Evolutionary conservation across 2,797 vertebrate species (phyloP), one percentile per base, ranked within the genome.

Genomic region (Acrossocheilus wenchowensis): DNA sequence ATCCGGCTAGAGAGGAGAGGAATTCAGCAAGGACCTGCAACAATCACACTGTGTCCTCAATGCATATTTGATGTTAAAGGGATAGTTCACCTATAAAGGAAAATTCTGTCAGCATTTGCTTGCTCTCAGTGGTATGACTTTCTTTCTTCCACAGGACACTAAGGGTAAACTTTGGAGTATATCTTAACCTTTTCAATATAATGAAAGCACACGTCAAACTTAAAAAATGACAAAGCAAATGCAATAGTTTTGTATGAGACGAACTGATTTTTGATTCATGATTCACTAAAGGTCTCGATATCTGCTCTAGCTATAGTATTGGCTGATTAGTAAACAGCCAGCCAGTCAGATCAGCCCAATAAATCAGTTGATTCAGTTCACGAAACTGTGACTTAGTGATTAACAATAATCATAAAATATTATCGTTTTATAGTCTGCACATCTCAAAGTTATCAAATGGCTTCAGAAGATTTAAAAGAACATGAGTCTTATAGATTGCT

Each of bases 41-140:
- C 68, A 64, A 62, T 50, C 50, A 69, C 50, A 78, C 36, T 6
- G 11, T 72, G 52, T 72, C 26, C 60, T 78, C 23, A 77, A 83
- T 57, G 62, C 66, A 85, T 85, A 45, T 80, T 80, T 73, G 30
- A 72, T 73, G 52, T 48, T 62, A 74, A 83, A 83, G 69, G 41
- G n/a, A 48, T 74, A 64, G 34, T 34, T 75, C 52, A 60, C 17
- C 68, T 57, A 52, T 3, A 57, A 43, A 81, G 26, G 15, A 52
- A 39, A 52, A 54, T n/a, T 39, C 52, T 43, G 50, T 83, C 64
- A 23, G 26, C 19, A 23, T 81, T 66, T 36, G 26, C 0, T 50
- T 34, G 36, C 23, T 39, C 12, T 57, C 11, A 26, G 43, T 21
- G 8, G 54, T 19, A 15, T 60, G 78, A 68, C 17, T 15, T 52